A percentile compares a stretch with the other conserved stretches of the same genome.
These are phyloP conservation scores for Drosophila rufa DNA, from an alignment of 1,140 invertebrate genomes.

Conservation along the genomic window DNA sequence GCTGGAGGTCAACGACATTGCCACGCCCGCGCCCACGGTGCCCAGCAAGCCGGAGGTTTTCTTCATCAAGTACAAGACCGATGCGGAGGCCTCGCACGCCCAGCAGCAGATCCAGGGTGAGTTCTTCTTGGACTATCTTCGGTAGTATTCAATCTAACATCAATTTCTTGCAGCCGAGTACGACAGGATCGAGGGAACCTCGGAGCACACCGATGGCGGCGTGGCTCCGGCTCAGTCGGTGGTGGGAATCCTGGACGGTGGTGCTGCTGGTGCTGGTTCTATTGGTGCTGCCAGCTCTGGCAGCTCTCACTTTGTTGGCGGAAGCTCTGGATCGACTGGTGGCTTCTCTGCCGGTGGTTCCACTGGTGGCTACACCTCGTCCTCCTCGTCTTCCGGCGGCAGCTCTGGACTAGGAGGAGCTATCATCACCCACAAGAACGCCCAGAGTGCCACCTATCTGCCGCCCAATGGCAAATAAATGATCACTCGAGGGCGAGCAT, in stretches of 20 bases:
- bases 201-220: constrained; percentile 77
- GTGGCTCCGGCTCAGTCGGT: constrained; percentile 78
- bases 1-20: constrained; percentile 88
- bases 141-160: not conserved
- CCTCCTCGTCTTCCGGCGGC: constrained; percentile 11
- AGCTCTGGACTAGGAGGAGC: constrained; percentile 22
- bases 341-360: not conserved
- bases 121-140: not conserved
- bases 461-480: constrained; percentile 63
- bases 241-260: constrained; percentile 76
- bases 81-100: constrained; percentile 86
- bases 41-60: constrained; percentile 91
- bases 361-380: constrained; percentile 27
- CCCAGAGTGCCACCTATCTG: constrained; percentile 64
- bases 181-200: constrained; percentile 77
- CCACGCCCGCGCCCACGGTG: constrained; percentile 90
- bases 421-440: constrained; percentile 35
- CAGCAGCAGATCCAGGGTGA: constrained; percentile 83
- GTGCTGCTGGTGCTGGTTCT: constrained; percentile 19
- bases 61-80: constrained; percentile 91
- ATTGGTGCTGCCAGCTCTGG: constrained; percentile 33
- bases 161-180: constrained; percentile 64
- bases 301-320: constrained; percentile 22
- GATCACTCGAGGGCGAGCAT: not conserved
- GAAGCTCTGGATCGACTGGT: constrained; percentile 19